A percentile compares a stretch with the other conserved stretches of the same genome.
These are phyloP conservation scores for Lepidurus packardi DNA, from an alignment of 1,140 invertebrate species.

Conservation along the genomic window DNA sequence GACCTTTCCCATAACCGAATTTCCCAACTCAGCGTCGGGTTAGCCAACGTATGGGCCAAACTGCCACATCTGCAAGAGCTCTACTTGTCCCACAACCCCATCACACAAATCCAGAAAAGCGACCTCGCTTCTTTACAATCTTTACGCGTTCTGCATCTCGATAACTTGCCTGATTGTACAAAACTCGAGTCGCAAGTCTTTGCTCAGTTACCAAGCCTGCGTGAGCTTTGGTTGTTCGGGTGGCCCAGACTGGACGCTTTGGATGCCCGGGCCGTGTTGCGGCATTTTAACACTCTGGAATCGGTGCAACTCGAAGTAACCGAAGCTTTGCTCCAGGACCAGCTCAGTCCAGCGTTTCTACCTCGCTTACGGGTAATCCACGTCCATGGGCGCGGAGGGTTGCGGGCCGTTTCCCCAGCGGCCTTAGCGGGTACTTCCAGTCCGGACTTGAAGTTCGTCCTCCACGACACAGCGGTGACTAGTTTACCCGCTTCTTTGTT, in stretches of 20 bases:
- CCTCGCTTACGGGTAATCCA: conserved; percentile 67
- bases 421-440: conserved; percentile 66
- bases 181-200: conserved; percentile 80
- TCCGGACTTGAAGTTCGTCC: conserved; percentile 58
- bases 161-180: conserved; percentile 59
- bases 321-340: conserved; percentile 71
- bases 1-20: conserved; percentile 72
- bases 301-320: conserved; percentile 77
- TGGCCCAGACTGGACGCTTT: conserved; percentile 73
- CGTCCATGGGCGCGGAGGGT: conserved; percentile 61
- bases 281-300: conserved; percentile 45
- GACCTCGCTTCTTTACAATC: conserved; percentile 64
- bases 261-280: conserved; percentile 71
- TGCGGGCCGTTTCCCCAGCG: conserved; percentile 72
- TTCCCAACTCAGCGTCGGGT: conserved; percentile 48
- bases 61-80: conserved; percentile 60
- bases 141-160: conserved; percentile 59
- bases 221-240: conserved; percentile 61
- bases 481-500: conserved; percentile 70
- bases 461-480: conserved; percentile 72
- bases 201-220: conserved; percentile 60
- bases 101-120: conserved; percentile 61
- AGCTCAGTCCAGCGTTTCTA: conserved; percentile 68
- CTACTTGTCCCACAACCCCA: conserved; percentile 72
- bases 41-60: conserved; percentile 56